Conservation (phyloP, 2,113 vertebrate species). For the Oenanthe melanoleuca region DNA sequence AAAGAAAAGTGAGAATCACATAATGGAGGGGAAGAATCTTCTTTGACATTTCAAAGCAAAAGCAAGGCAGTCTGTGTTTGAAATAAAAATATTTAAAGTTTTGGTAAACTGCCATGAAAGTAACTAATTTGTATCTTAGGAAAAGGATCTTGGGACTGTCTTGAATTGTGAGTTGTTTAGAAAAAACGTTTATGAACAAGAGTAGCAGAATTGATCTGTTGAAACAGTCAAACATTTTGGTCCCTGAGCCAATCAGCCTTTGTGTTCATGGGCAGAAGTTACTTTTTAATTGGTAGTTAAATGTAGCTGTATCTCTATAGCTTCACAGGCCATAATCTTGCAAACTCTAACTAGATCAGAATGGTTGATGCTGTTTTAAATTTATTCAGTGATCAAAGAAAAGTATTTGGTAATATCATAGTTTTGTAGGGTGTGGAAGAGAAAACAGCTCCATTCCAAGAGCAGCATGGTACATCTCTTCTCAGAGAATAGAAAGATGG, state of each 20-base stretch:
- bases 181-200: background rate
- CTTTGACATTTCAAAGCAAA: background rate
- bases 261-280: background rate
- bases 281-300: background rate
- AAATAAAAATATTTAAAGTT: background rate
- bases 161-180: background rate
- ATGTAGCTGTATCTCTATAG: background rate
- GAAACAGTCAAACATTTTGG: background rate
- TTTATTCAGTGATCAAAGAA: background rate
- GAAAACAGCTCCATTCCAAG: background rate
- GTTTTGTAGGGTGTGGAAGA: background rate
- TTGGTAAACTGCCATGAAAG: background rate
- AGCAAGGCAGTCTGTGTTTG: background rate
- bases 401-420: background rate
- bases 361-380: background rate
- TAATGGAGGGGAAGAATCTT: background rate
- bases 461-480: background rate
- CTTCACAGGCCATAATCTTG: background rate
- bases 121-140: background rate
- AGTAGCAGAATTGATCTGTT: background rate
- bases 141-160: background rate
- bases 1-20: background rate
- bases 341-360: background rate
- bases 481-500: background rate
- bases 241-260: background rate